Evolutionary conservation across 2,888 invertebrate genomes (phyloP).

Genomic region (Heteromurus nitidus): DNA sequence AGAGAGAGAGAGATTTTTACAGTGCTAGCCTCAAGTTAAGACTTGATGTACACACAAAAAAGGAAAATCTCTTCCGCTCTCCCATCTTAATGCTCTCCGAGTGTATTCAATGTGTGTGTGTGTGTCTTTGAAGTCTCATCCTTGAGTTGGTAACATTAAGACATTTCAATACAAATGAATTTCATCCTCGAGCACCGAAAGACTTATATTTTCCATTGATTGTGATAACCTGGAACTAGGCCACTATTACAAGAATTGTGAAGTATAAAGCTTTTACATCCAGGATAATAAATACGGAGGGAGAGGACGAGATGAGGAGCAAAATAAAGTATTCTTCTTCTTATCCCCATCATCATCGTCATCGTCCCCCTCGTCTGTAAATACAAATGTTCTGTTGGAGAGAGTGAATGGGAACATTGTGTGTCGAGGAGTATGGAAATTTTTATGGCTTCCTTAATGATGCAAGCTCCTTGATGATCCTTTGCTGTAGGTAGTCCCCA

Average conservation of each 20-base stretch:
- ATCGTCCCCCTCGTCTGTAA: neutral
- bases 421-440: constrained; percentile 52
- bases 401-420: constrained; percentile 23
- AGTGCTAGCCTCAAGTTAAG: too few relatives aligned
- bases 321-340: too few relatives aligned
- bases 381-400: too few relatives aligned
- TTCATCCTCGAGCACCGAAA: constrained; percentile 29
- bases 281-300: too few relatives aligned
- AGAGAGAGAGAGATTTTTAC: too few relatives aligned
- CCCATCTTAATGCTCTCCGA: neutral
- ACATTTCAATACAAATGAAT: constrained; percentile 59
- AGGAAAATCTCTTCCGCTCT: constrained; percentile 33
- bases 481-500: constrained; percentile 19
- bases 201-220: constrained; percentile 31
- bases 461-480: constrained; percentile 58
- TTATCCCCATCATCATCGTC: too few relatives aligned
- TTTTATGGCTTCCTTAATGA: constrained; percentile 66
- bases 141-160: constrained; percentile 28
- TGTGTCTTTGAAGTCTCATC: neutral
- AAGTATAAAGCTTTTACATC: neutral
- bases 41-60: constrained; percentile 32
- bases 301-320: too few relatives aligned
- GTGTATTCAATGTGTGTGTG: neutral
- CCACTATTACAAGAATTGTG: constrained; percentile 20
- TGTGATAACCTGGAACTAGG: constrained; percentile 30